phyloP scores from a whole-genome alignment of 2,888 invertebrate species.

The Abrostola tripartita region DNA sequence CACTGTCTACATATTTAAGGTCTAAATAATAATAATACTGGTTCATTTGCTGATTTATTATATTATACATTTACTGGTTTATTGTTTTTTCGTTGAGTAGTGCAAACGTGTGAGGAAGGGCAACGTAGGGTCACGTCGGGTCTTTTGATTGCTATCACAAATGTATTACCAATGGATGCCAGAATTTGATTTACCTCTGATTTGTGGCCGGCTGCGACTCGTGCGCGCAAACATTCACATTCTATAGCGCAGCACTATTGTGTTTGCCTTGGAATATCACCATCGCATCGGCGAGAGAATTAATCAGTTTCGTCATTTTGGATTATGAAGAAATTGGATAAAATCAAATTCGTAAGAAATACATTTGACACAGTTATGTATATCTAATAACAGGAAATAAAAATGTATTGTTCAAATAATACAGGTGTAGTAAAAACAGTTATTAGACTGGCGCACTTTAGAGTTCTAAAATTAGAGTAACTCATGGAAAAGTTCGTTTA shows the following conservation, averaged over 20 bases:
- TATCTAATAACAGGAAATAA: too few relatives aligned
- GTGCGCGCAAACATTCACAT: constrained; percentile 53
- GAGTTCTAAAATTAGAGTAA: too few relatives aligned
- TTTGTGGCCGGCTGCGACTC: constrained; percentile 60
- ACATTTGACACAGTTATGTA: too few relatives aligned
- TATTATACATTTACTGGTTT: too few relatives aligned
- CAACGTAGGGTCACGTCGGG: constrained; percentile 26
- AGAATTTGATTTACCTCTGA: constrained; percentile 64
- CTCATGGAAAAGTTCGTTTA: too few relatives aligned
- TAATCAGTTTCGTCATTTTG: background rate
- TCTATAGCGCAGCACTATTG: constrained; percentile 15
- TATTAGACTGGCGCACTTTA: too few relatives aligned
- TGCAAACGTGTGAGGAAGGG: constrained; percentile 16
- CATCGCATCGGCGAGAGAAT: background rate
- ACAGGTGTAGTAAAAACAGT: too few relatives aligned
- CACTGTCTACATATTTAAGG: background rate
- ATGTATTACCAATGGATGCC: constrained; percentile 59
- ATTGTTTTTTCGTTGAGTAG: background rate
- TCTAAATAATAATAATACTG: background rate
- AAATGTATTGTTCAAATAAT: too few relatives aligned
- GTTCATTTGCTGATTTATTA: background rate
- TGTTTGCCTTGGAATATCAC: constrained; percentile 22
- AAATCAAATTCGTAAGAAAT: too few relatives aligned
- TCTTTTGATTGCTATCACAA: constrained; percentile 66
- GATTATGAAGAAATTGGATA: too few relatives aligned